Conservation (phyloP, 1,140 invertebrate species). For the Colletes latitarsis region DNA sequence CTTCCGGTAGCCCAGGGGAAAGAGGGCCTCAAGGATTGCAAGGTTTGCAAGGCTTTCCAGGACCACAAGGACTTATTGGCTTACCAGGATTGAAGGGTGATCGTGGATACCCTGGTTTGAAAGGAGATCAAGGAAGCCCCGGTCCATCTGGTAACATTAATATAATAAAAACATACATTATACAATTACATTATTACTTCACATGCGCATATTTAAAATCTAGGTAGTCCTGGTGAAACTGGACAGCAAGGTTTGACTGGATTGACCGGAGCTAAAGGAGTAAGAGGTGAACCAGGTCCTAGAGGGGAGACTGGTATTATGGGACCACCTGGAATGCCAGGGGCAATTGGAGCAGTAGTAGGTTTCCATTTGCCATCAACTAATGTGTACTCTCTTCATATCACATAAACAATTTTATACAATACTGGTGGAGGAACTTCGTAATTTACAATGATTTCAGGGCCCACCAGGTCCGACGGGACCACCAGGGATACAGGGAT, state of each 20-base stretch:
- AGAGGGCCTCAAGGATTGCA: slow-evolving; percentile 82
- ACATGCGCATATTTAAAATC: slow-evolving; percentile 10
- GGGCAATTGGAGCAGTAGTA: slow-evolving; percentile 61
- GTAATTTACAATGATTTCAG: slow-evolving; percentile 69
- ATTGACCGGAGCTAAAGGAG: slow-evolving; percentile 87
- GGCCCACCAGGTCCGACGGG: slow-evolving; percentile 84
- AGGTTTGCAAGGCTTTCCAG: slow-evolving; percentile 85
- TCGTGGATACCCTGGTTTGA: slow-evolving; percentile 85
- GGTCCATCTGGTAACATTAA: slow-evolving; percentile 82
- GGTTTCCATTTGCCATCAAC: neutral
- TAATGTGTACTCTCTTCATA: neutral
- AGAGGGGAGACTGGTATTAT: slow-evolving; percentile 88
- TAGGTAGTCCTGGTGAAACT: slow-evolving; percentile 82
- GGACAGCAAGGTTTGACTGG: slow-evolving; percentile 86
- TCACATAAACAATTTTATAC: too few relatives aligned
- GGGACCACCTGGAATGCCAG: slow-evolving; percentile 68
- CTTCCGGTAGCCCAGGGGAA: slow-evolving; percentile 86
- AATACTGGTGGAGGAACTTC: neutral
- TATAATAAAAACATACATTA: neutral
- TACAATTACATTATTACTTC: neutral
- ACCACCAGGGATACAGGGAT: slow-evolving; percentile 83
- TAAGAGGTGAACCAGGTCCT: slow-evolving; percentile 87
- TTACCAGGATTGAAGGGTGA: slow-evolving; percentile 88
- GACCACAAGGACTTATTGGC: slow-evolving; percentile 85
- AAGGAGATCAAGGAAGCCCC: slow-evolving; percentile 88